Conservation (phyloP, 2,888 invertebrate genomes). For the Schizaphis graminum region DNA sequence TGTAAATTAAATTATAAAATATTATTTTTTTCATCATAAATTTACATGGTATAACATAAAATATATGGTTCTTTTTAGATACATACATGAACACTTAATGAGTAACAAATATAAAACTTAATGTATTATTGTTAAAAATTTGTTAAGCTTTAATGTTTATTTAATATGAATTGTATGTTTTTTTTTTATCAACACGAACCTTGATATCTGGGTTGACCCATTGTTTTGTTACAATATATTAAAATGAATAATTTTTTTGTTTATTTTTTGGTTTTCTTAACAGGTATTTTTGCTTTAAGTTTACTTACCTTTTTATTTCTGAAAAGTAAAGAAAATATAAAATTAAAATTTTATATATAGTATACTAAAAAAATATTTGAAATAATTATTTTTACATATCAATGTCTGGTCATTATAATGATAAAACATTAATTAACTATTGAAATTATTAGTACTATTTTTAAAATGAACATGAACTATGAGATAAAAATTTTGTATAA, state of each 20-base stretch:
- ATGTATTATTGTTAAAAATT: neutral
- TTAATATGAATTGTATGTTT: neutral
- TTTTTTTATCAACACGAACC: neutral
- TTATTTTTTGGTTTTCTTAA: neutral
- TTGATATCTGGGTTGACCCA: neutral
- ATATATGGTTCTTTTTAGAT: neutral
- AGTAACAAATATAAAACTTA: neutral
- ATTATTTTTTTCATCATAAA: neutral
- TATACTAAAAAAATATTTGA: neutral
- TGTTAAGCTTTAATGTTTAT: neutral
- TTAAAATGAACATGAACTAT: neutral
- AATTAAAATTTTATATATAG: neutral
- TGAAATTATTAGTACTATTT: neutral
- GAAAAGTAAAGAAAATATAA: slow-evolving; percentile 27
- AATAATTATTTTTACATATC: neutral
- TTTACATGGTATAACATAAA: neutral
- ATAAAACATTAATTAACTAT: neutral
- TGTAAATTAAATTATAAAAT: neutral
- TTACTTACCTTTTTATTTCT: slow-evolving; percentile 46
- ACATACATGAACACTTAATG: neutral
- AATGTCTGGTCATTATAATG: neutral
- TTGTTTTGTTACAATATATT: neutral
- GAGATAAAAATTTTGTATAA: neutral
- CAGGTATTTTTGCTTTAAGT: neutral
- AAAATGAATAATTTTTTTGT: neutral